Conservation (phyloP, 2,113 vertebrate genomes). For the Gallinago media region DNA sequence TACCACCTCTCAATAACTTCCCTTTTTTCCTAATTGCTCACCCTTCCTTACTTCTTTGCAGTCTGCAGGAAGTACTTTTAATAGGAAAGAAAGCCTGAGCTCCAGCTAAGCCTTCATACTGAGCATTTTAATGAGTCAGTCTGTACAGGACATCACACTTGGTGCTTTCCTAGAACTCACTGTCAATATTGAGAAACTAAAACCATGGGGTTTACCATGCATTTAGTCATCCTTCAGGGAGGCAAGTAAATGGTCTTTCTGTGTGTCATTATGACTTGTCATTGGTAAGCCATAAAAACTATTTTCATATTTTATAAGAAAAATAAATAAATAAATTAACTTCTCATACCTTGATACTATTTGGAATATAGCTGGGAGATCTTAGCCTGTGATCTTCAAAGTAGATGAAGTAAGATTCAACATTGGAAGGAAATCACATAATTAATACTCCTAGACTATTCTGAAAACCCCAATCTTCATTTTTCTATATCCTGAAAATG, state of each 20-base stretch:
- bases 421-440: not conserved
- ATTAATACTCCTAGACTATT: not conserved
- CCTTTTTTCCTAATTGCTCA: not conserved
- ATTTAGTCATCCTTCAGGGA: not conserved
- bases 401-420: not conserved
- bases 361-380: not conserved
- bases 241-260: not conserved
- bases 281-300: not conserved
- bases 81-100: not conserved
- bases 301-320: not conserved
- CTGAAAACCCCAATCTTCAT: not conserved
- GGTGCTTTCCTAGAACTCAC: not conserved
- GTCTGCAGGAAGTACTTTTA: not conserved
- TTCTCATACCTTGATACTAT: not conserved
- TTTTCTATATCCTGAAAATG: not conserved
- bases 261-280: not conserved
- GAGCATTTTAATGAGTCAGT: not conserved
- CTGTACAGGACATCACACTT: not conserved
- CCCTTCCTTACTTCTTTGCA: not conserved
- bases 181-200: not conserved
- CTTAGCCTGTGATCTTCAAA: not conserved
- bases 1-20: no score
- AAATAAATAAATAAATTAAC: not conserved
- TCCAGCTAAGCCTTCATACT: not conserved
- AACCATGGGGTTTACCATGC: accelerated